Percentiles rank a stretch among this genome's conserved stretches.
Conservation (phyloP, 2,888 invertebrate genomes). For the Apodemia hepburni region DNA sequence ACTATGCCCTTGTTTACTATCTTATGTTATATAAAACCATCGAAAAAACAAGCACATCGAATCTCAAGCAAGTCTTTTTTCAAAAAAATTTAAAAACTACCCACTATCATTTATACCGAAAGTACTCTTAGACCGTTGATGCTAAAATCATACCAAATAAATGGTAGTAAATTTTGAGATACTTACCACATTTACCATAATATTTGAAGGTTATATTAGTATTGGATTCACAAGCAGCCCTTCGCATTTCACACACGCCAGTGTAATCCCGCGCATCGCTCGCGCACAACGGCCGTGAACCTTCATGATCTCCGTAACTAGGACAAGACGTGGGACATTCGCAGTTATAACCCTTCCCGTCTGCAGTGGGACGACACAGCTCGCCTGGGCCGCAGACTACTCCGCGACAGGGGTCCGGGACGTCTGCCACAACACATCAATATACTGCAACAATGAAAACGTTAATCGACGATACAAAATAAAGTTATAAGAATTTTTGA, state of each 20-base stretch:
- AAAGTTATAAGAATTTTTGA: slow-evolving; percentile 9
- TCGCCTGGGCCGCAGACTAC: slow-evolving; percentile 91
- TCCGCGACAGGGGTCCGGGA: slow-evolving; percentile 86
- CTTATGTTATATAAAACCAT: too few species aligned
- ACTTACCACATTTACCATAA: slow-evolving; percentile 93
- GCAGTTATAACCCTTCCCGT: slow-evolving; percentile 87
- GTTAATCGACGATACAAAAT: slow-evolving; percentile 31
- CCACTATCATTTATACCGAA: too few species aligned
- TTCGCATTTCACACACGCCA: slow-evolving; percentile 91
- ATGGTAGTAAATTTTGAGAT: not conserved
- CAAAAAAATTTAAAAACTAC: too few species aligned
- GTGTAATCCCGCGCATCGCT: slow-evolving; percentile 91
- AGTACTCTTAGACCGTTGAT: too few species aligned
- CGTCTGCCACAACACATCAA: slow-evolving; percentile 52
- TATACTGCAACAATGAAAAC: slow-evolving; percentile 36
- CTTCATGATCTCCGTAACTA: slow-evolving; percentile 90
- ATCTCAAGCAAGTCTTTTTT: too few species aligned
- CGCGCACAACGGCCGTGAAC: slow-evolving; percentile 90
- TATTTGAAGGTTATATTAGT: slow-evolving; percentile 90
- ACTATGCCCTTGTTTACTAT: too few species aligned
- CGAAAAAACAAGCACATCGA: too few species aligned
- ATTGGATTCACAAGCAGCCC: slow-evolving; percentile 87
- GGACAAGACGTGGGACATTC: slow-evolving; percentile 90
- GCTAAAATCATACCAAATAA: too few species aligned
- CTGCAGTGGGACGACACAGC: slow-evolving; percentile 83